Evolutionary conservation across 2,113 vertebrate species (phyloP).

Genomic region (Abramis brama): DNA sequence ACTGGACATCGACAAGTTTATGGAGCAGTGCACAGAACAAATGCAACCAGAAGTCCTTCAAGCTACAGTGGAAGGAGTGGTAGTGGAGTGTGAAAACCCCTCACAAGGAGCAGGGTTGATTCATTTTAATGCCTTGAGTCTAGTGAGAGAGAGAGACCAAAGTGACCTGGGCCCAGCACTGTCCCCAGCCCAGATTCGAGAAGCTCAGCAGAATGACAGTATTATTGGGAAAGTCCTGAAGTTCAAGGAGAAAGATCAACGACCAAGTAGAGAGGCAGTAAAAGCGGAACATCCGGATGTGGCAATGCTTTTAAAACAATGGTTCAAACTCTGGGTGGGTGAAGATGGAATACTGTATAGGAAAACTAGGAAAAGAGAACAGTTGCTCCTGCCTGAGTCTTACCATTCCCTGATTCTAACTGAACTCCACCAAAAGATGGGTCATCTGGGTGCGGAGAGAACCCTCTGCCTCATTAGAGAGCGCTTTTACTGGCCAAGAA

Average conservation of each 20-base stretch:
- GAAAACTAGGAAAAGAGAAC: too few species aligned
- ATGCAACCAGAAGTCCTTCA: neutral
- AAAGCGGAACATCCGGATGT: too few species aligned
- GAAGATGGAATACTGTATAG: too few species aligned
- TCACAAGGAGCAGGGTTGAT: neutral
- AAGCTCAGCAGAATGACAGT: neutral
- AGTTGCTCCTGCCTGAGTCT: too few species aligned
- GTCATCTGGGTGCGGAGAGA: too few species aligned
- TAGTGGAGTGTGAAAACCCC: neutral
- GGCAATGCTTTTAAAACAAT: too few species aligned
- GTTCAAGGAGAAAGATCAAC: neutral
- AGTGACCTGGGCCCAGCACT: neutral
- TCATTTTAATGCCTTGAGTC: neutral
- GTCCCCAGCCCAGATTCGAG: neutral
- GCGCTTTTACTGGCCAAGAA: too few species aligned
- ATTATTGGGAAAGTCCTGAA: neutral
- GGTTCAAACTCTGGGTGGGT: too few species aligned
- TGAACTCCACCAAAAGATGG: too few species aligned
- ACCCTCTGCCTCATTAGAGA: too few species aligned
- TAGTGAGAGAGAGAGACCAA: neutral
- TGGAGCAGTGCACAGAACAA: conserved; percentile 5
- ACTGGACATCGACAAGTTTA: neutral
- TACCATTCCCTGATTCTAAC: too few species aligned
- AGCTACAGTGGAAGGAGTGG: neutral
- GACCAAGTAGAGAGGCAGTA: too few species aligned